Base-by-base conservation (phyloP, 2,888 invertebrate genomes). In the Eledona agricola region DNA sequence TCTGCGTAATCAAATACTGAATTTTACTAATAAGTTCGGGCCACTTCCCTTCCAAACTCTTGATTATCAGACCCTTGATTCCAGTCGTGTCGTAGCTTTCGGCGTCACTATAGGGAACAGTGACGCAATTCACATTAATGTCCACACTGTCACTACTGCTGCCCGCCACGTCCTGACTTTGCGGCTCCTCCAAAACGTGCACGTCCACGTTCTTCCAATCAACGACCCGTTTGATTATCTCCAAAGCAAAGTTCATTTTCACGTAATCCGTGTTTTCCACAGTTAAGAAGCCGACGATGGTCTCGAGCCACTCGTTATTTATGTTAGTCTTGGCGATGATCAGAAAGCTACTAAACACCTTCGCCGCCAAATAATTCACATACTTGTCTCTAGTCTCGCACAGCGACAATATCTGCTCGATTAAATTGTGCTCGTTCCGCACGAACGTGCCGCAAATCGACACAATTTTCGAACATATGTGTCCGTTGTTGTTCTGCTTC, bases 141-240 rank as follows among this genome's bases (percentile, higher is more conserved):
- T 42, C 29, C 23, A 63, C 60, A 4, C 43, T 58, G 13, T 64
- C 55, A 7, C 60, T 62, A 50, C 70, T 72, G 6, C 69, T 59
- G 9, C 69, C 66, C 0, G 72, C 68, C 15, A 62, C 65, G 32
- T 73, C 72, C 37, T 63, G 59, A 71, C 76, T 51, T 68, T 71
- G 38, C 70, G 77, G 11, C 77, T 90, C 91, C 69, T 92, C 91
- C 22, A 90, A 72, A 0, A 91, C 89, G 78, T 92, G 92, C 63
- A 85, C 82, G 70, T 88, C 86, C 15, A 87, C 78, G 75, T 93
- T 92, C 69, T 90, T 93, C 88, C 92, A 93, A 70, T 93, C 93
- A 0, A 93, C 89, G 66, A 93, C 89, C 63, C 90, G 83, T 70
- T 90, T 90, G 37, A 93, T 88, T 29, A 93, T 84, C 71, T 93